phyloP scores from a whole-genome alignment of 2,888 invertebrate genomes.

The Calameuta filiformis region DNA sequence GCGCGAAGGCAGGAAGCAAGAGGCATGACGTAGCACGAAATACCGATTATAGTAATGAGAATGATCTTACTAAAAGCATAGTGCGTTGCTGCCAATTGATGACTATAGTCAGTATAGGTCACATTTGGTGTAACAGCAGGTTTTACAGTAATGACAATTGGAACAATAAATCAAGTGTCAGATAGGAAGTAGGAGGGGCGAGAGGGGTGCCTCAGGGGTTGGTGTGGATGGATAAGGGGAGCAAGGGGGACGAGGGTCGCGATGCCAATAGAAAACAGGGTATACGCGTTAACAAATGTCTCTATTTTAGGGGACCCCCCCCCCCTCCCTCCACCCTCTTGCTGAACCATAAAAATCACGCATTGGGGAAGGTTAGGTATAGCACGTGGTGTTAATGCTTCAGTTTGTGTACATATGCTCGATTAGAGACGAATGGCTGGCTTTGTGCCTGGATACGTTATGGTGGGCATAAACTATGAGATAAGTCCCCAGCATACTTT shows the following conservation, averaged over 20 bases:
- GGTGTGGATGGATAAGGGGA: neutral
- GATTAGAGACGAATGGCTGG: conserved; percentile 4
- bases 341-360: conserved; percentile 48
- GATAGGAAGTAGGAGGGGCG: conserved; percentile 22
- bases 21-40: too few relatives aligned
- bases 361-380: conserved; percentile 35
- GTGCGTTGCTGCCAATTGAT: too few relatives aligned
- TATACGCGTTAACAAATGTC: conserved; percentile 59
- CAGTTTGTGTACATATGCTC: neutral
- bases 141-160: conserved; percentile 59
- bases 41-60: too few relatives aligned
- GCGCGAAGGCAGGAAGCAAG: too few relatives aligned
- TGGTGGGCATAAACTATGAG: too few relatives aligned
- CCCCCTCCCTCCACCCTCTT: conserved; percentile 30
- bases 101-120: conserved; percentile 29
- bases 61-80: too few relatives aligned
- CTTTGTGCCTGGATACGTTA: neutral
- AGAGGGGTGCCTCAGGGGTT: conserved; percentile 30
- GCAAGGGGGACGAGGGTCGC: neutral
- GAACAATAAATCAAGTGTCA: conserved; percentile 58
- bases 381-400: conserved; percentile 25
- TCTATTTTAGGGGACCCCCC: conserved; percentile 47
- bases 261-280: conserved; percentile 43
- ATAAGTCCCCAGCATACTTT: too few relatives aligned
- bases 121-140: conserved; percentile 51